Percentiles rank a stretch among this genome's conserved stretches.
These are phyloP conservation scores for Pteria penguin DNA, from an alignment of 2,888 invertebrate genomes.

Conservation along the genomic window DNA sequence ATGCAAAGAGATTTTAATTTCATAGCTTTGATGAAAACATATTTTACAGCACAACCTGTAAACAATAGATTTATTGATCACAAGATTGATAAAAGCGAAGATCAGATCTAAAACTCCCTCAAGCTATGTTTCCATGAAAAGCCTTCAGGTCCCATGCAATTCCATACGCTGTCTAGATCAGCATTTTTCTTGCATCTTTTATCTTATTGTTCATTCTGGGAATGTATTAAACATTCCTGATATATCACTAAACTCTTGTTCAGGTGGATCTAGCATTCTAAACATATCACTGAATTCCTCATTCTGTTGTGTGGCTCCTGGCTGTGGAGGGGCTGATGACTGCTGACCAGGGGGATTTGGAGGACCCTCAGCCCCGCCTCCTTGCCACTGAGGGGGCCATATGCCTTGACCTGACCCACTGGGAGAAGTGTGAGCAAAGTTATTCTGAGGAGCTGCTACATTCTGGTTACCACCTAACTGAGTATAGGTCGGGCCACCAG, in stretches of 20 bases:
- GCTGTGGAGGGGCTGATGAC: conserved; percentile 36
- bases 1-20: no score
- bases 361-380: conserved; percentile 53
- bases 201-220: conserved; percentile 65
- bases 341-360: conserved; percentile 24
- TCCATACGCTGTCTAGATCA: no score
- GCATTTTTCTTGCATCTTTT: no score
- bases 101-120: no score
- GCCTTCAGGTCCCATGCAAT: no score
- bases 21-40: no score
- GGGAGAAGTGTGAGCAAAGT: conserved; percentile 37
- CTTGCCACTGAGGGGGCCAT: conserved; percentile 68
- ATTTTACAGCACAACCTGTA: no score
- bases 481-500: conserved; percentile 91
- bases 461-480: conserved; percentile 83
- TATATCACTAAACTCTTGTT: conserved; percentile 74
- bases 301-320: conserved; percentile 48
- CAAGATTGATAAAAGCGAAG: no score
- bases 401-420: conserved; percentile 59
- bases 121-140: no score
- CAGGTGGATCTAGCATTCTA: conserved; percentile 75
- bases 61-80: no score
- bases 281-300: conserved; percentile 78
- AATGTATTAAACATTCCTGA: conserved; percentile 77
- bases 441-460: conserved; percentile 37